These are phyloP conservation scores for Trigoniulus corallinus DNA, from an alignment of 1,140 invertebrate genomes.

Conservation along the genomic window DNA sequence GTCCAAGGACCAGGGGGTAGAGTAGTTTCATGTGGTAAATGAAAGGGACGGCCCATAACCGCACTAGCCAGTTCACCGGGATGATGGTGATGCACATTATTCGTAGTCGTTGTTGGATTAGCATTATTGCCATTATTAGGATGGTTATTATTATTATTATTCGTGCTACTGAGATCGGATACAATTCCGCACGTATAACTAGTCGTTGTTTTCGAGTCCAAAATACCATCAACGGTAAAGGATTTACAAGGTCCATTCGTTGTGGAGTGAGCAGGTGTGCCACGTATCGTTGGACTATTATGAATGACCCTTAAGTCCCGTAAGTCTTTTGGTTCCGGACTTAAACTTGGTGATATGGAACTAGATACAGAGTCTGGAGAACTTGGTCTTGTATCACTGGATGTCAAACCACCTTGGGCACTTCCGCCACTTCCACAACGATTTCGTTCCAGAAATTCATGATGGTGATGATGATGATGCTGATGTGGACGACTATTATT, in stretches of 20 bases:
- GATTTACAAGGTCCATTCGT: neutral
- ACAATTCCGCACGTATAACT: no score
- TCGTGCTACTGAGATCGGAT: no score
- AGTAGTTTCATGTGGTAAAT: constrained; percentile 4
- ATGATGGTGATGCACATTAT: neutral
- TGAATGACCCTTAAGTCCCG: neutral
- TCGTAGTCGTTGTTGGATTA: neutral
- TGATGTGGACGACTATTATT: neutral
- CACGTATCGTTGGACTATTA: neutral
- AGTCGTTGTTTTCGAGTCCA: neutral
- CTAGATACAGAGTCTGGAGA: neutral
- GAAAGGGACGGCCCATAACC: constrained; percentile 6
- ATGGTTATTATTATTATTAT: neutral
- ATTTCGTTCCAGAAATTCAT: neutral
- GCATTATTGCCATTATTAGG: neutral
- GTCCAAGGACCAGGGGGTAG: constrained; percentile 6
- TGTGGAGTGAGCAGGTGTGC: neutral
- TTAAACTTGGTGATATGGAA: neutral
- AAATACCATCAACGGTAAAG: constrained; percentile 7
- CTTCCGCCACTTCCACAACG: neutral
- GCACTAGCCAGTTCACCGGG: neutral
- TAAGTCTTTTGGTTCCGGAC: constrained; percentile 1
- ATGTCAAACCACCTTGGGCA: neutral
- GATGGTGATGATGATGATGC: neutral
- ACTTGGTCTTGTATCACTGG: neutral